Evolutionary conservation across 2,797 vertebrate genomes (phyloP).

Genomic region (Eospalax fontanierii): DNA sequence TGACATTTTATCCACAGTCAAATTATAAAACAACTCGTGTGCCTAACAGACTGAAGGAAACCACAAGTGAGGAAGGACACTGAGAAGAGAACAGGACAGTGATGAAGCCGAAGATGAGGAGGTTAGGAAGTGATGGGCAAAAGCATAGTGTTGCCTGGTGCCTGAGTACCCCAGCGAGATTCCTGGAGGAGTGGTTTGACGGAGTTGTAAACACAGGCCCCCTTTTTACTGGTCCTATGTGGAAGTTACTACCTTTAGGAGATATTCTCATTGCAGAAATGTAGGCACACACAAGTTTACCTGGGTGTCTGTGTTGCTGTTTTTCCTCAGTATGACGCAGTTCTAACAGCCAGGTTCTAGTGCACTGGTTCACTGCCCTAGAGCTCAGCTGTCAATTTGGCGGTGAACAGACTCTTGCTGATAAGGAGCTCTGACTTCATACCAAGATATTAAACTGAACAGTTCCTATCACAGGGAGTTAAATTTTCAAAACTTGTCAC

Average conservation of each 20-base stretch:
- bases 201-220: background rate
- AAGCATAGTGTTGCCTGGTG: rapidly evolving
- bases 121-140: rapidly evolving
- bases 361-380: background rate
- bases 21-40: background rate
- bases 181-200: background rate
- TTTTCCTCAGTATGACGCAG: background rate
- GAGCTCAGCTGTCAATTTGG: background rate
- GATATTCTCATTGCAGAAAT: background rate
- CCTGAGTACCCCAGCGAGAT: rapidly evolving
- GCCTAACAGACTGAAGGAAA: background rate
- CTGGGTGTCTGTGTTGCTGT: background rate
- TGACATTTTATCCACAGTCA: background rate
- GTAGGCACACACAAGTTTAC: background rate
- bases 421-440: background rate
- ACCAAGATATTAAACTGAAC: conserved; percentile 38
- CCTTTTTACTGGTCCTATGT: background rate
- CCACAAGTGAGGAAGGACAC: no score
- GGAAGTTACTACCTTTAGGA: background rate
- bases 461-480: conserved; percentile 56
- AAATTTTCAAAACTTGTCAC: conserved; percentile 37
- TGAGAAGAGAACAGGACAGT: no score
- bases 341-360: background rate
- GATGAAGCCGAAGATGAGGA: no score
- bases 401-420: background rate